These are phyloP conservation scores for Siniperca scherzeri DNA, from an alignment of 2,797 vertebrate species.

Conservation along the genomic window DNA sequence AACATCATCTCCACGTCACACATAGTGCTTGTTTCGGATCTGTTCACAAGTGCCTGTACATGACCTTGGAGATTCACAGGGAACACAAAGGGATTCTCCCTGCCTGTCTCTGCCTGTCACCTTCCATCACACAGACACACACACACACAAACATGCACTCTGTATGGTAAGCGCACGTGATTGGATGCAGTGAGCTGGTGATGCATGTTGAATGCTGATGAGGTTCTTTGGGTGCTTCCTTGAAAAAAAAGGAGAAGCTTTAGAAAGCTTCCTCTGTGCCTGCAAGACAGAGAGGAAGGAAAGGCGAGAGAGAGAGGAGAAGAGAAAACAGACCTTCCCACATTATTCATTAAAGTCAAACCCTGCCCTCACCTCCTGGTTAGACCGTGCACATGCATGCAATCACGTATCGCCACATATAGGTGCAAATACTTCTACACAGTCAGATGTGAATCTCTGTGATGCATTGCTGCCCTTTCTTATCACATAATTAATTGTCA, in stretches of 20 bases:
- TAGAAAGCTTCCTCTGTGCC: conserved; percentile 77
- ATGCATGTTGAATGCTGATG: conserved; percentile 80
- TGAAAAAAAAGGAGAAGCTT: conserved; percentile 42
- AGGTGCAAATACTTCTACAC: conserved; percentile 12
- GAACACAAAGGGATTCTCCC: conserved; percentile 75
- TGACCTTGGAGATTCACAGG: conserved; percentile 67
- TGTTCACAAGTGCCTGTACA: conserved; percentile 28
- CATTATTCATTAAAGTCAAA: conserved; percentile 77
- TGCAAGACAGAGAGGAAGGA: conserved; percentile 60
- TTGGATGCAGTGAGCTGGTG: conserved; percentile 73
- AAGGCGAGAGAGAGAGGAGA: not conserved
- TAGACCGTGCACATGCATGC: conserved; percentile 21
- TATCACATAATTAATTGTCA: conserved; percentile 42
- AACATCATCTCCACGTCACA: conserved; percentile 31
- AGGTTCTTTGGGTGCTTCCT: conserved; percentile 68
- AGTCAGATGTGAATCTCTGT: not conserved
- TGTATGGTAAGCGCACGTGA: conserved; percentile 74
- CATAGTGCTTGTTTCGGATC: conserved; percentile 18
- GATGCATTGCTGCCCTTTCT: conserved; percentile 34
- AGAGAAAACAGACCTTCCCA: conserved; percentile 36
- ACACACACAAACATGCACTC: conserved; percentile 54
- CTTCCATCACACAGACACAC: conserved; percentile 46
- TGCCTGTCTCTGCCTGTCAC: conserved; percentile 58
- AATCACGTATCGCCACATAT: conserved; percentile 33
- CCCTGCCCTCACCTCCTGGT: conserved; percentile 52